Conservation (phyloP, 2,888 invertebrate species). For the Seira ritae region DNA sequence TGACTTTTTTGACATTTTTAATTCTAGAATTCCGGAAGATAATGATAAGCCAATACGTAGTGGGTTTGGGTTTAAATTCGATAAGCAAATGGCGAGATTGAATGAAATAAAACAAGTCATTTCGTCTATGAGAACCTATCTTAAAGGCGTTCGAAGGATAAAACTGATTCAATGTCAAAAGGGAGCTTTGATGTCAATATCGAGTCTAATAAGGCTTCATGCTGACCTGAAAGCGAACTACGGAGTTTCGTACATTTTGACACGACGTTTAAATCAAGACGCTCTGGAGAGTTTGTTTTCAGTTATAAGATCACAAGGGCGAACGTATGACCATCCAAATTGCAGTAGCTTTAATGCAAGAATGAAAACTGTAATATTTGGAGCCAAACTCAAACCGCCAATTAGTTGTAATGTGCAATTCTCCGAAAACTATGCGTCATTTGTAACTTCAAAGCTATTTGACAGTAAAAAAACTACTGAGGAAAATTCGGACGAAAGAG, state of each 20-base stretch:
- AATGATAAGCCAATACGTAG: neutral
- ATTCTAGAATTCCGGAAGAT: neutral
- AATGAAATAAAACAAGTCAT: neutral
- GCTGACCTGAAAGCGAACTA: neutral
- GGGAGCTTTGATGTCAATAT: slow-evolving; percentile 17
- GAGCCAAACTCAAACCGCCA: too few species aligned
- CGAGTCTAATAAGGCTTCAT: neutral
- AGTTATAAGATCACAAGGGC: slow-evolving; percentile 46
- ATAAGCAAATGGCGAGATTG: neutral
- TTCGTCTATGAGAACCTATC: neutral
- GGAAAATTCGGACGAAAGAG: too few species aligned
- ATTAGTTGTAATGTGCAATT: too few species aligned
- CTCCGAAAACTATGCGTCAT: too few species aligned
- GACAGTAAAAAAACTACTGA: too few species aligned
- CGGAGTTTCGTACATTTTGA: slow-evolving; percentile 32
- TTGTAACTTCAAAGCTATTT: too few species aligned
- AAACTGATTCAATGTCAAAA: slow-evolving; percentile 12
- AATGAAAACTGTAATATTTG: too few species aligned
- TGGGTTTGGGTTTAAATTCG: neutral
- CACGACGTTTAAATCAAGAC: slow-evolving; percentile 51
- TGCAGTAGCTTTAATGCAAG: too few species aligned
- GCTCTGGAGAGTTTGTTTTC: slow-evolving; percentile 58
- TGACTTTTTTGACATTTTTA: slow-evolving; percentile 25
- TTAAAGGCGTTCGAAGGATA: neutral
- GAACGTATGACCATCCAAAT: too few species aligned